Conservation (phyloP, 2,113 vertebrate species). For the Eudyptes chrysolophus region DNA sequence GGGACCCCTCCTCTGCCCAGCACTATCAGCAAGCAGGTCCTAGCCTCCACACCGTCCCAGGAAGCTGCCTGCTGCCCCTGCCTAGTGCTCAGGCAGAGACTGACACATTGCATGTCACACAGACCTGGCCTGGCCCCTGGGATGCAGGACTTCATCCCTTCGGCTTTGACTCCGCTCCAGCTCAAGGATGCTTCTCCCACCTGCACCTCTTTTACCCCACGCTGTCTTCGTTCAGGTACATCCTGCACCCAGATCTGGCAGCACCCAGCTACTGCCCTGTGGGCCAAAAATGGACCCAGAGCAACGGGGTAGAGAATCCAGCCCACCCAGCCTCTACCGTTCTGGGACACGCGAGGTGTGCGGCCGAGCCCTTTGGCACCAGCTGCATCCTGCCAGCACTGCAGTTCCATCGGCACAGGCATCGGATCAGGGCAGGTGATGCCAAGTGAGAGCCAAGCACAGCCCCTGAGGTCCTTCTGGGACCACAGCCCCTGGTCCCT, state of each 20-base stretch:
- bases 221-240: not conserved
- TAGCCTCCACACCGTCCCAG: not conserved
- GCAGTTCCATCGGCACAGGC: not conserved
- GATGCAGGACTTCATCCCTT: not conserved
- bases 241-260: not conserved
- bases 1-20: not conserved
- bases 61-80: not conserved
- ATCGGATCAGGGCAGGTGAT: fast-evolving
- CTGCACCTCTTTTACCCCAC: no score
- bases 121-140: not conserved
- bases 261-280: not conserved
- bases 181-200: not conserved
- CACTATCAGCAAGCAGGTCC: not conserved
- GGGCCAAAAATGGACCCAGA: not conserved
- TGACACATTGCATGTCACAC: not conserved
- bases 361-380: not conserved
- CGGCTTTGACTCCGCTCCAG: not conserved
- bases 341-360: not conserved
- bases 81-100: not conserved
- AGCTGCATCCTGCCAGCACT: not conserved
- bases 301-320: no score
- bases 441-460: not conserved
- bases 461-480: not conserved
- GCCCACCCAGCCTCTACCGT: not conserved
- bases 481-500: no score